phyloP scores from a whole-genome alignment of 2,888 invertebrate genomes.

The Lymantria monacha region DNA sequence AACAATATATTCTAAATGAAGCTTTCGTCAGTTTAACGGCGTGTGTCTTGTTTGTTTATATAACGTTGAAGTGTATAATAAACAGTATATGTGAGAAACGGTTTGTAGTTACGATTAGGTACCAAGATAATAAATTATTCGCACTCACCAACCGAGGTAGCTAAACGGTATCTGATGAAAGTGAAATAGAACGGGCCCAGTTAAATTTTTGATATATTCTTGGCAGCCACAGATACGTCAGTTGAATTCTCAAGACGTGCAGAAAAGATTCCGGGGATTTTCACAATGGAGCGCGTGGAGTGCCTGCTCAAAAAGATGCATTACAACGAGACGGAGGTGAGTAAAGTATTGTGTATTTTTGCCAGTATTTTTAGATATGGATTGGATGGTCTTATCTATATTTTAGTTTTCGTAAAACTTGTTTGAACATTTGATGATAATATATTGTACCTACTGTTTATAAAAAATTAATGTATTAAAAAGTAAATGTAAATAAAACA shows the following conservation, averaged over 20 bases:
- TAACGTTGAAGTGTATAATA: conserved; percentile 16
- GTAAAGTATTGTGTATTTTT: background rate
- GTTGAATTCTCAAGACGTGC: conserved; percentile 52
- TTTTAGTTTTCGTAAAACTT: no score
- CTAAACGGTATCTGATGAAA: background rate
- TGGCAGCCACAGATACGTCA: conserved; percentile 45
- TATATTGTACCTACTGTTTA: no score
- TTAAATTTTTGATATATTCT: conserved; percentile 17
- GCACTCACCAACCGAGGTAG: conserved; percentile 4
- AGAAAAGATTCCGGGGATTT: conserved; percentile 80
- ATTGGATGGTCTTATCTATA: no score
- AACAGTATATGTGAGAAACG: conserved; percentile 13
- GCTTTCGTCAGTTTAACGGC: conserved; percentile 16
- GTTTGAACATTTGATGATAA: no score
- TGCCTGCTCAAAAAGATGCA: conserved; percentile 89
- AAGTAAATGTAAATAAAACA: no score
- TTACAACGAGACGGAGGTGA: conserved; percentile 89
- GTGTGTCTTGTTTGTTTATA: conserved; percentile 21
- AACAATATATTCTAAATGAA: background rate
- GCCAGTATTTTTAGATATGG: background rate
- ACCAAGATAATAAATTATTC: conserved; percentile 11
- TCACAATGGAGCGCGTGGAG: conserved; percentile 93
- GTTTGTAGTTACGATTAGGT: conserved; percentile 8
- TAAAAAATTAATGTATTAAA: no score
- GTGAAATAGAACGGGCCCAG: conserved; percentile 7